Evolutionary conservation across 2,113 vertebrate species (phyloP).

Genomic region (Spermophilus dauricus): DNA sequence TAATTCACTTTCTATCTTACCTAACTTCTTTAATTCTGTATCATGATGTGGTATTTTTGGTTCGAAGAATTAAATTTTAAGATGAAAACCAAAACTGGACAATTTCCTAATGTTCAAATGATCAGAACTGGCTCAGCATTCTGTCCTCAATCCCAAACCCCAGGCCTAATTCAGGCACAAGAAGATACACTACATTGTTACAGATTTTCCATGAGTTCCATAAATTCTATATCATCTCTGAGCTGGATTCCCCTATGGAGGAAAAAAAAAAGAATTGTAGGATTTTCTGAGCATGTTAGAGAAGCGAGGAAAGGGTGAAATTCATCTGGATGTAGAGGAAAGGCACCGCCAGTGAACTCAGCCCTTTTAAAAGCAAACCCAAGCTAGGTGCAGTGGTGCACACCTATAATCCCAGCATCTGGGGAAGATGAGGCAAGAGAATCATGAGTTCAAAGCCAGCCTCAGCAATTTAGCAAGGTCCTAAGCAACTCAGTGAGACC

Average conservation of each 20-base stretch:
- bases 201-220: conserved; percentile 10
- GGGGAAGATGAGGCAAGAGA: no score
- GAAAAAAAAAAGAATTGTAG: neutral
- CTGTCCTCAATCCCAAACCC: neutral
- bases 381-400: no score
- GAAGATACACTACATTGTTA: neutral
- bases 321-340: neutral
- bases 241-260: neutral
- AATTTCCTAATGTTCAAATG: conserved; percentile 22
- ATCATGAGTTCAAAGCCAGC: no score
- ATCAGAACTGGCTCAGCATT: neutral
- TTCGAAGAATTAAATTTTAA: neutral
- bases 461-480: no score
- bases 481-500: no score
- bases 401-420: no score
- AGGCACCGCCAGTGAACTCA: neutral
- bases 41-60: neutral
- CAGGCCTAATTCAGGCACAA: neutral
- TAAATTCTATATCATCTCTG: conserved; percentile 24
- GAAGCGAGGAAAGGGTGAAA: neutral
- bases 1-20: neutral
- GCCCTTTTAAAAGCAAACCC: neutral
- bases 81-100: neutral
- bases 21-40: conserved; percentile 15
- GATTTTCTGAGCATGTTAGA: neutral